Evolutionary conservation across 2,888 invertebrate species (phyloP).

Genomic region (Gisinianus flammeolus): DNA sequence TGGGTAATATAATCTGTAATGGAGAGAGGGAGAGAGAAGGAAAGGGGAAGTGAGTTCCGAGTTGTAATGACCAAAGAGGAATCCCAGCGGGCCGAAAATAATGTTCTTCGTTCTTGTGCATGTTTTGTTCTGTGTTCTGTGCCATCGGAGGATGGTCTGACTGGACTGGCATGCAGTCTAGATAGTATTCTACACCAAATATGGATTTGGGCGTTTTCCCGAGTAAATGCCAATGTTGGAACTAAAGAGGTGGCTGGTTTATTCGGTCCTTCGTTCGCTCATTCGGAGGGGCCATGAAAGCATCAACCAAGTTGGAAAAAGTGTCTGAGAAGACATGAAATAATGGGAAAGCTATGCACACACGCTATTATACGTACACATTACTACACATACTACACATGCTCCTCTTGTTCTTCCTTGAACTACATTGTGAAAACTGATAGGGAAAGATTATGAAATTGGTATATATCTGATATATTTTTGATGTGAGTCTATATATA

Average conservation of each 20-base stretch:
- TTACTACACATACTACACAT: neutral
- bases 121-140: constrained; percentile 3
- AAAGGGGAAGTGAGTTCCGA: constrained; percentile 15
- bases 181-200: constrained; percentile 37
- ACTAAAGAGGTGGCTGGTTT: constrained; percentile 8
- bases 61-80: constrained; percentile 21
- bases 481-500: too few species aligned
- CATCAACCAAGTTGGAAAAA: constrained; percentile 1
- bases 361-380: neutral
- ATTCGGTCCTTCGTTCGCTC: too few species aligned
- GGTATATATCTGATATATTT: too few species aligned
- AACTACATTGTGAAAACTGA: neutral
- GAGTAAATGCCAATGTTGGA: constrained; percentile 30
- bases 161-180: constrained; percentile 17
- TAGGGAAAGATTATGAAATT: neutral
- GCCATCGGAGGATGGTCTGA: neutral
- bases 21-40: neutral
- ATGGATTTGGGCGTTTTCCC: constrained; percentile 45
- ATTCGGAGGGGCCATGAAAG: constrained; percentile 20
- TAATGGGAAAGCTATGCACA: neutral
- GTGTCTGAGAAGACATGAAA: constrained; percentile 9
- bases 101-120: neutral
- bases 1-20: neutral
- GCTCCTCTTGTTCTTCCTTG: neutral
- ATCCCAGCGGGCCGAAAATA: constrained; percentile 28